Base-by-base conservation (phyloP, 2,113 vertebrate genomes). In the Orthonyx spaldingii region DNA sequence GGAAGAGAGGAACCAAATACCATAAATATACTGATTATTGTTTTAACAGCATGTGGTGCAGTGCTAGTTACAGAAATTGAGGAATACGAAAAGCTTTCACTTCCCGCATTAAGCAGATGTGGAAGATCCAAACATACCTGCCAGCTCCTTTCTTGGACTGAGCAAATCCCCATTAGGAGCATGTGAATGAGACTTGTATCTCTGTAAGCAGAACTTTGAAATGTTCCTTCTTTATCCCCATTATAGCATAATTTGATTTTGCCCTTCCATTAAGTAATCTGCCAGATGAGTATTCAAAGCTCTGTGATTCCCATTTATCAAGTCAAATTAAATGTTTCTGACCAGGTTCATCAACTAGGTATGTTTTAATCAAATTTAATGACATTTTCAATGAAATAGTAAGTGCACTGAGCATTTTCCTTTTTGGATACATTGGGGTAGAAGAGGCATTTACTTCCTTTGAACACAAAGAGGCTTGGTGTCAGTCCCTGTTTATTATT, bases 401-500 rank as follows among this genome's bases (percentile, higher is more conserved):
- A 89, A 96, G 69, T 83, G 50, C 74, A 88, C 15, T 85, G 72
- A 68, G 52, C 64, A 71, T 96, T 97, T 92, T 94, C 94, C 49
- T 56, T 93, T 49, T 88, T 94, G 84, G 50, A 78, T 82, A 35
- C 5, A 6, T 72, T 55, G 71, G 74, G 61, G 57, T 46, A 85
- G 78, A 96, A 81, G 42, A 88, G 63, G 24, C 85, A 80, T 95
- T 96, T 94, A 46, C 69, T 86, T 94, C 94, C 94, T 96, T 96
- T 93, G 93, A 97, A 95, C 88, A 88, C 7, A 17, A 84, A 81
- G 79, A 68, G 42, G 42, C 16, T 65, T 60, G 53, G 55, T 97
- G 94, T 95, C 97, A 90, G 90, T 93, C 90, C 78, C 61, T 96
- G 90, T 98, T 97, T 98, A 95, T 97, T 97, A 95, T 94, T 96